Percentiles rank a stretch among this genome's conserved stretches.
phyloP scores from a whole-genome alignment of 2,888 invertebrate genomes.

The Cephus runcator region DNA sequence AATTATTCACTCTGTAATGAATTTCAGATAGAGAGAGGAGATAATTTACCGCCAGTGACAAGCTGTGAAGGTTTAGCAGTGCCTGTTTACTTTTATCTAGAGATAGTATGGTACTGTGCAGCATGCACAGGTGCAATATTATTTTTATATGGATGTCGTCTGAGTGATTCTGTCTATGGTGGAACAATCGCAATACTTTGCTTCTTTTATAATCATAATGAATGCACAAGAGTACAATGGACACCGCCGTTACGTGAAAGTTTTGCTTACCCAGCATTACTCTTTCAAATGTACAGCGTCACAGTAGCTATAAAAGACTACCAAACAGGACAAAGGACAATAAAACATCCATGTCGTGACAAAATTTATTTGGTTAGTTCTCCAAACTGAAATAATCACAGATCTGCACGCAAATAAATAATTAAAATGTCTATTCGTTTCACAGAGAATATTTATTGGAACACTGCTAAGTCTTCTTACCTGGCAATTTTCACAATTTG shows the following conservation, averaged over 20 bases:
- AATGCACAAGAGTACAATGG: constrained; percentile 87
- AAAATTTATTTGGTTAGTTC: constrained; percentile 5
- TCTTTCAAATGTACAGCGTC: constrained; percentile 78
- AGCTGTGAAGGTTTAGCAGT: constrained; percentile 86
- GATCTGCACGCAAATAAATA: constrained; percentile 1
- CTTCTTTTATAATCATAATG: constrained; percentile 85
- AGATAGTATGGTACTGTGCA: constrained; percentile 79
- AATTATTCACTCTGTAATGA: constrained; percentile 37
- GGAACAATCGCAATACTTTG: constrained; percentile 77
- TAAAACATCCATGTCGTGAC: neutral
- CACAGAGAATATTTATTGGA: neutral
- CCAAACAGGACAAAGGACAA: neutral
- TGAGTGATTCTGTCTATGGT: constrained; percentile 79
- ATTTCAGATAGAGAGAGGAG: constrained; percentile 71
- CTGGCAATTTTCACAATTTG: constrained; percentile 88
- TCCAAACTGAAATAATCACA: neutral
- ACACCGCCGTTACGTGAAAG: constrained; percentile 88
- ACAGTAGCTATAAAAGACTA: constrained; percentile 55
- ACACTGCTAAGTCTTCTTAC: constrained; percentile 67
- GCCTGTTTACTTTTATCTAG: constrained; percentile 85
- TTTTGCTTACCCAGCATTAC: constrained; percentile 83
- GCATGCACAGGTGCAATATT: constrained; percentile 76
- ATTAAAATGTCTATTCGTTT: constrained; percentile 1
- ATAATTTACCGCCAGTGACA: constrained; percentile 71
- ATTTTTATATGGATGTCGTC: constrained; percentile 74